phyloP scores from a whole-genome alignment of 2,888 invertebrate genomes.

The Zhengitettix transpicula region DNA sequence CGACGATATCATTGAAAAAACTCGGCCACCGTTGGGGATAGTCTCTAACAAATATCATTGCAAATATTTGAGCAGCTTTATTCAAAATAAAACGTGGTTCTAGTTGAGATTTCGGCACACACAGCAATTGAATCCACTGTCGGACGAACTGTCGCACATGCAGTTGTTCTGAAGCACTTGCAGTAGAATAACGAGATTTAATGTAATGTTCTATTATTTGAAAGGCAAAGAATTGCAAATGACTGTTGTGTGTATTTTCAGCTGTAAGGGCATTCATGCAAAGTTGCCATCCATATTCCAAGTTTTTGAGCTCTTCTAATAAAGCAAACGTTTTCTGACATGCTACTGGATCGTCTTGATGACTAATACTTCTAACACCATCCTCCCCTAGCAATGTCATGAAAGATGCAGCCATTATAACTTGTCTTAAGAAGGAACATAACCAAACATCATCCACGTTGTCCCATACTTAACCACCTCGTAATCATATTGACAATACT shows the following conservation, averaged over 20 bases:
- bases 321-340: constrained; percentile 2
- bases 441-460: background rate
- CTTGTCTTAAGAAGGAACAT: background rate
- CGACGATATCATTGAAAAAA: constrained; percentile 32
- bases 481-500: too few relatives aligned
- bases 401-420: background rate
- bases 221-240: constrained; percentile 28
- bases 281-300: constrained; percentile 6
- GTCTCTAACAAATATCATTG: constrained; percentile 33
- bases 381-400: background rate
- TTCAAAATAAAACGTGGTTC: constrained; percentile 30
- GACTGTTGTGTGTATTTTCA: constrained; percentile 19
- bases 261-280: constrained; percentile 1
- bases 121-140: constrained; percentile 23
- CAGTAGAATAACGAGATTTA: constrained; percentile 23
- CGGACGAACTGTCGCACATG: constrained; percentile 23
- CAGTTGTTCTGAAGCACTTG: constrained; percentile 18
- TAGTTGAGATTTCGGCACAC: constrained; percentile 11
- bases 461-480: background rate
- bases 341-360: background rate
- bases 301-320: constrained; percentile 5
- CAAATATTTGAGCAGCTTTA: constrained; percentile 35
- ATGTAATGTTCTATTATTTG: constrained; percentile 31
- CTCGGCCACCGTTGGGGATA: constrained; percentile 33
- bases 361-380: background rate